Evolutionary conservation across 2,113 vertebrate genomes (phyloP).

Genomic region (Saccopteryx bilineata): DNA sequence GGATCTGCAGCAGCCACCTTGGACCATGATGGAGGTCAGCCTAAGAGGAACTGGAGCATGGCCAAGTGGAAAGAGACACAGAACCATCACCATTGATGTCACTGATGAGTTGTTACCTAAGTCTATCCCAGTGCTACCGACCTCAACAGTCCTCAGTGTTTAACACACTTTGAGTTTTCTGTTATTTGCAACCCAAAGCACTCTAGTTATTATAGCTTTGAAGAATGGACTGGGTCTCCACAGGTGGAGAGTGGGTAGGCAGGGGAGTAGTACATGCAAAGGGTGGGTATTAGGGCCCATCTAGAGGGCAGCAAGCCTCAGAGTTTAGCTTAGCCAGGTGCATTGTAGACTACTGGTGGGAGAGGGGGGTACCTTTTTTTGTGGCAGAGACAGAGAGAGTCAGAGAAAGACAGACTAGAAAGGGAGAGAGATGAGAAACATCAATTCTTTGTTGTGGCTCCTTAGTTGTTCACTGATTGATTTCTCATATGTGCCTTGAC

Average conservation of each 20-base stretch:
- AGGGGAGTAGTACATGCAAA: neutral
- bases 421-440: too few relatives aligned
- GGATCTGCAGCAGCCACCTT: neutral
- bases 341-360: neutral
- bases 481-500: too few relatives aligned
- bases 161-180: neutral
- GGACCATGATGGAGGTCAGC: neutral
- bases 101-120: neutral
- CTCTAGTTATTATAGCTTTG: neutral
- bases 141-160: neutral
- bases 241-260: neutral
- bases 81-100: fast-evolving
- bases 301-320: neutral
- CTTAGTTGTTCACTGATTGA: too few relatives aligned
- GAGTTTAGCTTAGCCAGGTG: neutral
- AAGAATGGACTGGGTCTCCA: neutral
- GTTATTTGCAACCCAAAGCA: neutral
- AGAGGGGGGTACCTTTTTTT: too few relatives aligned
- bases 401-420: too few relatives aligned
- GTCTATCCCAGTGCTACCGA: fast-evolving
- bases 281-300: fast-evolving
- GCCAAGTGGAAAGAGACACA: neutral
- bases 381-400: too few relatives aligned
- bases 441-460: too few relatives aligned
- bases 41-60: neutral